A percentile compares a stretch with the other conserved stretches of the same genome.
These are phyloP conservation scores for Phaethornis superciliosus DNA, from an alignment of 2,113 vertebrate species.

Conservation along the genomic window DNA sequence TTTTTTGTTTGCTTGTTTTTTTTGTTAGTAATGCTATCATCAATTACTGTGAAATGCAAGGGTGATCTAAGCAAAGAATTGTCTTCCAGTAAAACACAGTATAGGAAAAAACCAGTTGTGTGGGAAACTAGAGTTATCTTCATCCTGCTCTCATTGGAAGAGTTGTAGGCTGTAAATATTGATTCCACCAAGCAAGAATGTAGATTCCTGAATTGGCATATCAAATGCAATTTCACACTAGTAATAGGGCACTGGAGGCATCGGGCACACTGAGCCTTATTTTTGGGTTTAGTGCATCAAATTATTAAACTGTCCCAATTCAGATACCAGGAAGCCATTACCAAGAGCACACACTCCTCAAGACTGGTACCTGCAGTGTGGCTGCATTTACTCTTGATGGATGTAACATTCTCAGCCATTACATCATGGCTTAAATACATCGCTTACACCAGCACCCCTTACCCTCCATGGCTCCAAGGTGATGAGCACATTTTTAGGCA, in stretches of 20 bases:
- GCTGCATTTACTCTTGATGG: neutral
- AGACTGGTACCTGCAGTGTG: neutral
- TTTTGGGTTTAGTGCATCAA: neutral
- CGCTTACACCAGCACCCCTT: neutral
- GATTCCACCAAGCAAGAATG: neutral
- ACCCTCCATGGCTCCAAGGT: neutral
- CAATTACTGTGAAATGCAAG: neutral
- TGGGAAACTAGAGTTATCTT: neutral
- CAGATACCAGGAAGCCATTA: neutral
- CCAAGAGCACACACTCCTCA: neutral
- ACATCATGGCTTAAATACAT: neutral
- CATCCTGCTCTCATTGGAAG: neutral
- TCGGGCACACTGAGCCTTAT: accelerated
- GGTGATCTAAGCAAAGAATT: neutral
- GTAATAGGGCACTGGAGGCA: neutral
- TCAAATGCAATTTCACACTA: neutral
- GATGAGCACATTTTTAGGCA: neutral
- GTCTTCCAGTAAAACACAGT: neutral
- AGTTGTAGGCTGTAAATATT: neutral
- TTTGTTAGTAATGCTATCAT: neutral
- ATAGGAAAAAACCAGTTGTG: neutral
- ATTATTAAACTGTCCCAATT: neutral
- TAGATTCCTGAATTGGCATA: neutral
- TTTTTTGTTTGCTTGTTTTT: neutral
- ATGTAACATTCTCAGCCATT: neutral